A percentile compares a stretch with the other conserved stretches of the same genome.
phyloP scores from a whole-genome alignment of 2,113 vertebrate species.

The Globicephala melas region DNA sequence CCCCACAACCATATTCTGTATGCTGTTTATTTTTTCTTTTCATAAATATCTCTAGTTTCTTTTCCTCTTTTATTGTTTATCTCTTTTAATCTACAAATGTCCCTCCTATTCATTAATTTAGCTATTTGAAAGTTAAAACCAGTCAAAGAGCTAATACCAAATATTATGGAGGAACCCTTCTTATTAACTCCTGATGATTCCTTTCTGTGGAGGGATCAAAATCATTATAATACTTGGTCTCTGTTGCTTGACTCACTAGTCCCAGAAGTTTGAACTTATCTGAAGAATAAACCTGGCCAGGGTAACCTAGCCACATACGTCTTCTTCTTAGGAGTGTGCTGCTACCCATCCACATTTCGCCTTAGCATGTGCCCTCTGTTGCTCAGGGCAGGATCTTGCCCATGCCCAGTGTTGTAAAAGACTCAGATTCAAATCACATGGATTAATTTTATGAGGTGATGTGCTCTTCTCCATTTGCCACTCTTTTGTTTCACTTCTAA shows the following conservation, averaged over 20 bases:
- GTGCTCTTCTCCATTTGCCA: not conserved
- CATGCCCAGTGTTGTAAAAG: not conserved
- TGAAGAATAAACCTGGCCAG: not conserved
- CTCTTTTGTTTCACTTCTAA: not conserved
- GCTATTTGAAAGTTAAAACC: not conserved
- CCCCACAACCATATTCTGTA: not conserved
- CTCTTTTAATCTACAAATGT: not conserved
- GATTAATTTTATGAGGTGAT: not conserved
- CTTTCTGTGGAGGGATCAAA: not conserved
- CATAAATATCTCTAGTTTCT: not conserved
- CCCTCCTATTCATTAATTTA: not conserved
- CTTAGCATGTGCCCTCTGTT: not conserved
- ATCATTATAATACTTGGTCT: not conserved
- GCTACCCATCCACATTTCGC: accelerated
- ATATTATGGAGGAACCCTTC: not conserved
- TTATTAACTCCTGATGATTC: not conserved
- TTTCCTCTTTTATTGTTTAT: not conserved
- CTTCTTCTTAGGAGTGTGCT: not conserved
- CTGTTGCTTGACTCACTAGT: not conserved
- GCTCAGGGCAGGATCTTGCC: not conserved
- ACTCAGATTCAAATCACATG: not conserved
- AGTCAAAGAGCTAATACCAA: not conserved
- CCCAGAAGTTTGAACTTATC: not conserved
- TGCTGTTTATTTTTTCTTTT: not conserved
- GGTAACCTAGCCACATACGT: not conserved